Evolutionary conservation across 2,797 vertebrate genomes (phyloP), one percentile per base, ranked within the genome.

Genomic region (Micropoecilia bifurca): DNA sequence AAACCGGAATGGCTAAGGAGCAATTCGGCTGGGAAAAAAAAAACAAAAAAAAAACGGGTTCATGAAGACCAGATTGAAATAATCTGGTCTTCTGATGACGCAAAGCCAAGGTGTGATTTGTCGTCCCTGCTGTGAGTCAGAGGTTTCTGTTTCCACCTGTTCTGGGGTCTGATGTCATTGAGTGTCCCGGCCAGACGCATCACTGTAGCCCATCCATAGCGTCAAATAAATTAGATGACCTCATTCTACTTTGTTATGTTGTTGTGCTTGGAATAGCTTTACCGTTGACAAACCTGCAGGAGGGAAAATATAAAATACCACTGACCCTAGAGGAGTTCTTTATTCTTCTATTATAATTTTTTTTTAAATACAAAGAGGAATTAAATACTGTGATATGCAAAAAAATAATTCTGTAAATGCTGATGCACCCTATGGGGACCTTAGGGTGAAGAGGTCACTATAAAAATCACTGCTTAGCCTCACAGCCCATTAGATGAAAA

Each of bases 121-220:
- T 73, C 57, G 48, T 75, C 57, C 46, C 63, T 28, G 61, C 73
- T 48, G 80, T 87, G 89, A 91, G 53, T 89, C 88, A 89, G 63
- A 87, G 71, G 48, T 82, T 89, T 73, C 69, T 81, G 79, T 76
- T 83, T 63, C 72, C 66, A 53, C 47, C 33, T 2, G 20, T 81
- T 75, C 55, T 68, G 50, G 43, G 1, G 76, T 80, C 82, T 86
- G 77, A 83, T 83, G 77, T 82, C 79, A 86, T 77, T 69, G 57
- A 59, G 59, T 43, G 1, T 53, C 73, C 71, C 55, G 78, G 61
- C 59, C 81, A 84, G 82, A 80, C 45, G 73, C 61, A 78, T 30
- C 22, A 61, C 75, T 88, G 84, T 45, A 63, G 22, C 13, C 39
- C 36, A 41, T 22, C 12, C 41, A 14, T 7, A 14, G 12, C 22